Evolutionary conservation across 1,140 invertebrate genomes (phyloP).

Genomic region (Eumaeus atala): DNA sequence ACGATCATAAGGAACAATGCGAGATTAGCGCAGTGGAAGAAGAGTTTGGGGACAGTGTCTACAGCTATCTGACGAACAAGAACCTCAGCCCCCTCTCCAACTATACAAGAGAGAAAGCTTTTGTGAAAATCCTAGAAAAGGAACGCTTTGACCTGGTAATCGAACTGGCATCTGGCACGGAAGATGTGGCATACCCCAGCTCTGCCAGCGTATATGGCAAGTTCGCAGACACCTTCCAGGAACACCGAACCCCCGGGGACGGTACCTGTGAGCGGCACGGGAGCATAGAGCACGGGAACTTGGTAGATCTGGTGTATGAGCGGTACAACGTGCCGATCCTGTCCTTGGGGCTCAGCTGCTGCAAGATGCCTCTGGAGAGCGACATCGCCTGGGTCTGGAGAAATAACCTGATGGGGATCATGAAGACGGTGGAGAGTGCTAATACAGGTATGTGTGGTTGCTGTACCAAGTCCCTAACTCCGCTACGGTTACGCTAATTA

Average conservation of each 20-base stretch:
- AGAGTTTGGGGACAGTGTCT: constrained; percentile 77
- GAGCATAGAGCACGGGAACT: constrained; percentile 45
- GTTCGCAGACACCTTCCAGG: constrained; percentile 67
- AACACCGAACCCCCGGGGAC: constrained; percentile 39
- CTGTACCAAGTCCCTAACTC: not conserved
- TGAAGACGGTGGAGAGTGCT: constrained; percentile 76
- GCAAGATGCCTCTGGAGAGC: constrained; percentile 82
- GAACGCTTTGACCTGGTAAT: constrained; percentile 78
- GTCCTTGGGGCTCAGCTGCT: constrained; percentile 81
- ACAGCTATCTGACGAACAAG: constrained; percentile 56
- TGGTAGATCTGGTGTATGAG: constrained; percentile 76
- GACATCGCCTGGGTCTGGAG: constrained; percentile 84
- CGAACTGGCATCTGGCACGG: constrained; percentile 78
- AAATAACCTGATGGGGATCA: constrained; percentile 81
- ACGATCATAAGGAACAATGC: constrained; percentile 58
- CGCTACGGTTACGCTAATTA: not conserved
- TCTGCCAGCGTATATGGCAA: constrained; percentile 69
- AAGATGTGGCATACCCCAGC: constrained; percentile 74
- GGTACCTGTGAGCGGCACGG: constrained; percentile 32
- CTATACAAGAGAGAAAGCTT: constrained; percentile 71
- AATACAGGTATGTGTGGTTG: constrained; percentile 73
- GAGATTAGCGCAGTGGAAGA: constrained; percentile 59
- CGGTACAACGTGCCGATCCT: constrained; percentile 75
- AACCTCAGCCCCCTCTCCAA: constrained; percentile 50
- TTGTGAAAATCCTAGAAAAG: constrained; percentile 73